phyloP scores from a whole-genome alignment of 2,888 invertebrate species.

The Apoderus coryli region DNA sequence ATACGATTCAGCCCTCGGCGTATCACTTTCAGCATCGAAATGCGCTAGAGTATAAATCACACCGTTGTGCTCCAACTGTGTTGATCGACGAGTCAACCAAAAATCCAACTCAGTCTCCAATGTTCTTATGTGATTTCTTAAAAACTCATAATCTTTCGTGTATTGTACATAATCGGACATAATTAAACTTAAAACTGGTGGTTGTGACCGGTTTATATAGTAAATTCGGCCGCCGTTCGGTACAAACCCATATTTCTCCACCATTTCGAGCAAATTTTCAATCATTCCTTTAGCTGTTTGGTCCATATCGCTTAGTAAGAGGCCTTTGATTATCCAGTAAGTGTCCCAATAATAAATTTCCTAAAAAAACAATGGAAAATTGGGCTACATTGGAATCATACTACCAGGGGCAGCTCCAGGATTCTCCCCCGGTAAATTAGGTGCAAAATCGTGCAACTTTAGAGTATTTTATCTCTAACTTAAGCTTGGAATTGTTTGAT shows the following conservation, averaged over 20 bases:
- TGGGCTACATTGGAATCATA: no score
- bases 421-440: no score
- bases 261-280: constrained; percentile 56
- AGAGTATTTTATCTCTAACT: no score
- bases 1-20: constrained; percentile 62
- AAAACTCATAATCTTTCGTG: constrained; percentile 51
- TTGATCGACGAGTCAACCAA: constrained; percentile 45
- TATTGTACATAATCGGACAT: constrained; percentile 31
- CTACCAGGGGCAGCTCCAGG: no score
- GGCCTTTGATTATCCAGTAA: constrained; percentile 72
- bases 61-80: constrained; percentile 36
- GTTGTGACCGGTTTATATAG: constrained; percentile 42
- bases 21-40: constrained; percentile 46
- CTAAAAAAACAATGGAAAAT: no score
- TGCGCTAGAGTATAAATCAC: constrained; percentile 41
- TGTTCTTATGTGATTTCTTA: constrained; percentile 39
- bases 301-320: constrained; percentile 62
- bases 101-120: constrained; percentile 50
- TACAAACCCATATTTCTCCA: constrained; percentile 42
- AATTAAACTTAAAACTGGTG: constrained; percentile 60
- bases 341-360: constrained; percentile 81
- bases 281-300: constrained; percentile 61
- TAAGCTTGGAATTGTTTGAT: no score
- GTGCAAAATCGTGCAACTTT: no score
- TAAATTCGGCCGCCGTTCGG: constrained; percentile 22